Conservation (phyloP, 2,797 vertebrate species). For the Halcyon chelicuti region DNA sequence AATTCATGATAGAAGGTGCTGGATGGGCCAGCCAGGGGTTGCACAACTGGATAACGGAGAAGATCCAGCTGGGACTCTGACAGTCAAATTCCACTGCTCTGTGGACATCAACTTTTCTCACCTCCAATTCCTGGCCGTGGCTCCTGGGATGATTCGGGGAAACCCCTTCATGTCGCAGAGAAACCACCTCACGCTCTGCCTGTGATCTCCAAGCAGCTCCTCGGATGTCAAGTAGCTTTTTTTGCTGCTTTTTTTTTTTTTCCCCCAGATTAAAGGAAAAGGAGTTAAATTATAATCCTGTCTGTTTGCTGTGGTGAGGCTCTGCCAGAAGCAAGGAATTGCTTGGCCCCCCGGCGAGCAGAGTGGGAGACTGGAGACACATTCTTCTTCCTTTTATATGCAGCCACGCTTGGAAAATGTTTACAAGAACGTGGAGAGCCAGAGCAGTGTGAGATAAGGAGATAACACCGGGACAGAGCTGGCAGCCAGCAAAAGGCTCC, state of each 20-base stretch:
- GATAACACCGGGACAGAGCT: not conserved
- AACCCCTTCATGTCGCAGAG: not conserved
- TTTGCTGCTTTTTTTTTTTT: not conserved
- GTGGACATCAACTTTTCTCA: not conserved
- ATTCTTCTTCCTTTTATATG: not conserved
- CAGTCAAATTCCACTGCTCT: not conserved
- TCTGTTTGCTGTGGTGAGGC: not conserved
- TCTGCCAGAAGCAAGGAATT: not conserved
- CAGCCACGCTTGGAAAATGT: not conserved
- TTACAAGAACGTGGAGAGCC: not conserved
- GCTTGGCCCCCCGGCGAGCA: not conserved
- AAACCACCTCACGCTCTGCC: not conserved
- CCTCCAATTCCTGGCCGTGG: rapidly evolving
- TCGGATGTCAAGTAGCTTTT: not conserved
- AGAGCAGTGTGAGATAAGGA: not conserved
- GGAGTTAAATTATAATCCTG: not conserved
- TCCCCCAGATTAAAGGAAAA: not conserved
- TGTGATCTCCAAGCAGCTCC: not conserved
- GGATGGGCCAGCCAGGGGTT: not conserved
- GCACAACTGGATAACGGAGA: not conserved
- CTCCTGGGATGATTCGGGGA: not conserved
- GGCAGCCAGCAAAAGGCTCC: not conserved
- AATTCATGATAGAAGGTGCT: not conserved
- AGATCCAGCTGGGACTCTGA: not conserved
- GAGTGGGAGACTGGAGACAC: rapidly evolving